Percentiles rank a stretch among this genome's conserved stretches.
Evolutionary conservation across 2,797 vertebrate species (phyloP).

Genomic region (Hirundo rustica): DNA sequence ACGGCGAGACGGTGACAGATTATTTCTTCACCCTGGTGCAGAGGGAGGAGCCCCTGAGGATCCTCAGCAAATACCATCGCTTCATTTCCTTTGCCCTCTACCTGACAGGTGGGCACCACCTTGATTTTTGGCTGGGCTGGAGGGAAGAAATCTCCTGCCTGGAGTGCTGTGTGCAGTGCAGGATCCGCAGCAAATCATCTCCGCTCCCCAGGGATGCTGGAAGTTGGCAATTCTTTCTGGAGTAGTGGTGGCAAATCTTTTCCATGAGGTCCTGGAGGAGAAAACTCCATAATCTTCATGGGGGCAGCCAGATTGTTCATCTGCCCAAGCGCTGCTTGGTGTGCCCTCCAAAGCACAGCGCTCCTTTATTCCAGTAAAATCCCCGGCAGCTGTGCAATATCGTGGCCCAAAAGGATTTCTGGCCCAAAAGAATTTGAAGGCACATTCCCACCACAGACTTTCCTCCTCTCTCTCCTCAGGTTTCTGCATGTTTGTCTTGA

Average conservation of each 20-base stretch:
- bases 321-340: background rate
- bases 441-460: background rate
- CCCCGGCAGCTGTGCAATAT: background rate
- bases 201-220: background rate
- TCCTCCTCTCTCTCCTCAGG: slow-evolving; percentile 75
- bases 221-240: background rate
- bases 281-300: background rate
- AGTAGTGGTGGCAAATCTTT: background rate
- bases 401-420: background rate
- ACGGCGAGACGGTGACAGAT: slow-evolving; percentile 95
- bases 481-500: slow-evolving; percentile 99
- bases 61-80: slow-evolving; percentile 98
- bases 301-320: background rate
- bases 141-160: background rate
- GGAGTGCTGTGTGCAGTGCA: background rate
- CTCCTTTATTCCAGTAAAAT: background rate
- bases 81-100: slow-evolving; percentile 98
- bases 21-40: slow-evolving; percentile 98
- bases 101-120: slow-evolving; percentile 82
- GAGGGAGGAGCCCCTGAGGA: slow-evolving; percentile 92
- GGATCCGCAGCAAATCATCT: background rate
- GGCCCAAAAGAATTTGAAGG: background rate
- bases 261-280: background rate
- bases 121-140: background rate
- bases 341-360: background rate